phyloP scores from a whole-genome alignment of 1,140 invertebrate species.

The Potamilus streckersoni region DNA sequence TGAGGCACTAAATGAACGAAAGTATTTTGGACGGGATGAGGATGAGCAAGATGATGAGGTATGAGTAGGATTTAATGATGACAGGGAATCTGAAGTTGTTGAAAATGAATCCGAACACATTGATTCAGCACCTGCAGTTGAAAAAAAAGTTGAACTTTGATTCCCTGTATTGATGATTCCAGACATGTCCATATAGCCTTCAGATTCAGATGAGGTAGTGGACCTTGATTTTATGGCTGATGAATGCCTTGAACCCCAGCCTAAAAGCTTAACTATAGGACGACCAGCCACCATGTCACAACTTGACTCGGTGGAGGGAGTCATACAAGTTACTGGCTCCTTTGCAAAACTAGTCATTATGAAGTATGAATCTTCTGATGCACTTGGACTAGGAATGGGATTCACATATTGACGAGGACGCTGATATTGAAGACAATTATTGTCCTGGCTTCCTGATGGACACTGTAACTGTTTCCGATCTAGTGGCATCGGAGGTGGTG shows the following conservation, averaged over 20 bases:
- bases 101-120: too few relatives aligned
- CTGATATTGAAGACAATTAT: slow-evolving; percentile 6
- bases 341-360: slow-evolving; percentile 51
- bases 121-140: too few relatives aligned
- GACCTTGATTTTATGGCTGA: neutral
- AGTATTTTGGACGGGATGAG: slow-evolving; percentile 24
- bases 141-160: too few relatives aligned
- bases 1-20: slow-evolving; percentile 39
- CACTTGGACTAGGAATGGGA: slow-evolving; percentile 22
- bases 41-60: too few relatives aligned
- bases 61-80: too few relatives aligned
- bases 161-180: slow-evolving; percentile 7
- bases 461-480: slow-evolving; percentile 29
- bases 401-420: slow-evolving; percentile 8
- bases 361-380: slow-evolving; percentile 47
- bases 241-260: slow-evolving; percentile 10
- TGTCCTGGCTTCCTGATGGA: slow-evolving; percentile 10
- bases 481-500: slow-evolving; percentile 44
- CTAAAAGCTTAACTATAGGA: slow-evolving; percentile 15
- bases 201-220: neutral
- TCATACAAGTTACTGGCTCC: slow-evolving; percentile 32
- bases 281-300: slow-evolving; percentile 13
- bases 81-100: too few relatives aligned
- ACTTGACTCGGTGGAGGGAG: slow-evolving; percentile 14
- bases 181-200: slow-evolving; percentile 55